These are phyloP conservation scores for Dascillus cervinus DNA, from an alignment of 2,888 invertebrate species.

Conservation along the genomic window DNA sequence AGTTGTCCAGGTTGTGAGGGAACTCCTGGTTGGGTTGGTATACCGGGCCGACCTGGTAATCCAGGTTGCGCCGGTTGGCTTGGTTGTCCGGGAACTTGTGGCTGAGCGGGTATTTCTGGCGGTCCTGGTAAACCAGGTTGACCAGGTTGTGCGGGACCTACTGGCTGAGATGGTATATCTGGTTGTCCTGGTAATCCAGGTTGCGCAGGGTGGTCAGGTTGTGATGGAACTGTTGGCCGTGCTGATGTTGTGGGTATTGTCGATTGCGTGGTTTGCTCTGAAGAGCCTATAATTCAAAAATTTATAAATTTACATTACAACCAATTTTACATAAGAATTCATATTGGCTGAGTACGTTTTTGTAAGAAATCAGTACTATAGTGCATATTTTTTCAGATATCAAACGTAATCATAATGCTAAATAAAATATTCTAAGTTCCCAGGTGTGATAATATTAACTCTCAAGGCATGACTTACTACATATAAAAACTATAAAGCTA, in stretches of 20 bases:
- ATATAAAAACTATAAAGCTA: too few relatives aligned
- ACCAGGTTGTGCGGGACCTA: slow-evolving; percentile 29
- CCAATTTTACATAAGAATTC: too few relatives aligned
- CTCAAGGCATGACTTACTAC: too few relatives aligned
- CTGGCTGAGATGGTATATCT: slow-evolving; percentile 21
- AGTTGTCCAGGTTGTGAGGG: slow-evolving; percentile 7
- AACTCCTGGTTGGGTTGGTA: slow-evolving; percentile 23
- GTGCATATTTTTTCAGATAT: too few relatives aligned
- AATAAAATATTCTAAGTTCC: too few relatives aligned
- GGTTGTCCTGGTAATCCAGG: slow-evolving; percentile 19
- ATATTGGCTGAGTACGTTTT: slow-evolving; percentile 16
- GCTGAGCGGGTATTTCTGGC: slow-evolving; percentile 22
- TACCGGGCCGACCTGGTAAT: slow-evolving; percentile 12
- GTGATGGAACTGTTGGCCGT: slow-evolving; percentile 9
- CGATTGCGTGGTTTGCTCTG: slow-evolving; percentile 16
- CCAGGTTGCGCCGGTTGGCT: slow-evolving; percentile 21
- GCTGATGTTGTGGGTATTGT: slow-evolving; percentile 1
- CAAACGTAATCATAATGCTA: too few relatives aligned
- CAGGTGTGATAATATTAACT: too few relatives aligned
- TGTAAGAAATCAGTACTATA: too few relatives aligned
- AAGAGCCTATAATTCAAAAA: too few relatives aligned
- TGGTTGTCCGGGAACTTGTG: slow-evolving; percentile 24
- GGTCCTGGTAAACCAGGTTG: slow-evolving; percentile 28
- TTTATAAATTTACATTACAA: too few relatives aligned
- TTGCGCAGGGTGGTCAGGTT: slow-evolving; percentile 15